Evolutionary conservation across 64 coral and sea anemone genomes (phyloP).

Genomic region (Anthopleura sola): DNA sequence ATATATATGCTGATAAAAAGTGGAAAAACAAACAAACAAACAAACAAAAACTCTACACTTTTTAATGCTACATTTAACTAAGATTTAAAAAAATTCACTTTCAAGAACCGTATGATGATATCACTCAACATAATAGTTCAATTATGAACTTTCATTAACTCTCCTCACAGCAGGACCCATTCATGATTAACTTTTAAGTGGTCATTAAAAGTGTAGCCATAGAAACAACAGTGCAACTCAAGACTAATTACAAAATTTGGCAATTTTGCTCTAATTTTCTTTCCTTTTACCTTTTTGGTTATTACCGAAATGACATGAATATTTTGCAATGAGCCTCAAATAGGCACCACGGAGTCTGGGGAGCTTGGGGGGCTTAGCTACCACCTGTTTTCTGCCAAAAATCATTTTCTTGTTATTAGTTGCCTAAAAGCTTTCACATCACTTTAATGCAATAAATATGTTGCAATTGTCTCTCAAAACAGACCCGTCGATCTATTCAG

Average conservation of each 20-base stretch:
- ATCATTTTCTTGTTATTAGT: too few species aligned
- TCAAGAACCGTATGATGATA: background rate
- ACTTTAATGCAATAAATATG: too few species aligned
- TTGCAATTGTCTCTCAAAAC: too few species aligned
- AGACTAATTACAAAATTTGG: background rate
- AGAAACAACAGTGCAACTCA: slow-evolving; percentile 25
- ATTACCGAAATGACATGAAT: too few species aligned
- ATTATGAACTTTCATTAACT: background rate
- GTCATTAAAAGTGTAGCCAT: background rate
- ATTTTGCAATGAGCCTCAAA: too few species aligned
- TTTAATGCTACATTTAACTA: background rate
- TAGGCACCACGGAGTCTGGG: too few species aligned
- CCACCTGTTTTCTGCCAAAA: too few species aligned
- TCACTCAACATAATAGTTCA: background rate
- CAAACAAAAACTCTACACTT: background rate
- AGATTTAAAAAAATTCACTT: background rate
- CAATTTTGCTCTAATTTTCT: background rate
- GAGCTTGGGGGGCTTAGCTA: too few species aligned
- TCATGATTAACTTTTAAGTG: background rate
- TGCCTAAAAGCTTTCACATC: too few species aligned
- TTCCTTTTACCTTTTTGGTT: background rate
- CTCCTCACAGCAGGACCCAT: background rate
- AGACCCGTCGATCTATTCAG: too few species aligned
- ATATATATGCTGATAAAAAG: too few species aligned
- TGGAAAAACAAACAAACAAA: too few species aligned